These are phyloP conservation scores for Diaperis boleti DNA, from an alignment of 2,888 invertebrate genomes.

Conservation along the genomic window DNA sequence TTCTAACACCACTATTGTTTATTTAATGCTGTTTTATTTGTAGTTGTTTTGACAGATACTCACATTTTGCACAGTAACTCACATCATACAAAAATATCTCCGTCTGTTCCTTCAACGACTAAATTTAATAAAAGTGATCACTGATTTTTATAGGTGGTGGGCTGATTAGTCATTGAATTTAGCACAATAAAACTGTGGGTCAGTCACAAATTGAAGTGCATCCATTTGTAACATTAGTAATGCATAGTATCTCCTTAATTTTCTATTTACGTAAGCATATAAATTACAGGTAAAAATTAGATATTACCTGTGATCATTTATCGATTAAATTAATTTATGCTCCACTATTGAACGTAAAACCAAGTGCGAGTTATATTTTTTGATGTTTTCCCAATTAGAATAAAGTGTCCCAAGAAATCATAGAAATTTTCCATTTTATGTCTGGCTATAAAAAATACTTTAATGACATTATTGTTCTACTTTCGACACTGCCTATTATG, in stretches of 20 bases:
- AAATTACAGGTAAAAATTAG: no score
- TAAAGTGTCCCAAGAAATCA: not conserved
- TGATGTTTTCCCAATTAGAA: no score
- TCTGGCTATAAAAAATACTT: not conserved
- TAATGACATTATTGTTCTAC: conserved; percentile 5
- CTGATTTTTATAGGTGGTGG: conserved; percentile 22
- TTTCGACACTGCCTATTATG: conserved; percentile 17
- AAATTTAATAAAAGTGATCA: conserved; percentile 7
- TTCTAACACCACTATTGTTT: not conserved
- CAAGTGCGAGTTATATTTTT: no score
- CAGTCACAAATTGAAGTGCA: not conserved
- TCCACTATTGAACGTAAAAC: no score
- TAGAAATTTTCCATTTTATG: not conserved
- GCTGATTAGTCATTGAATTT: not conserved
- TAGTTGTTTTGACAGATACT: conserved; percentile 8
- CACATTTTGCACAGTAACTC: conserved; percentile 2
- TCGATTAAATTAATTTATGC: no score
- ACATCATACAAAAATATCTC: not conserved
- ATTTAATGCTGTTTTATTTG: no score
- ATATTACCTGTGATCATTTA: no score
- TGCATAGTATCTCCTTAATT: not conserved
- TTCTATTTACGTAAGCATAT: not conserved
- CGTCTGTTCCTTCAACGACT: not conserved
- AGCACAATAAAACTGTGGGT: conserved; percentile 16
- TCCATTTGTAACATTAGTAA: not conserved